Percentiles rank a stretch among this genome's conserved stretches.
These are phyloP conservation scores for Botia kubotai DNA, from an alignment of 2,797 vertebrate genomes.

Conservation along the genomic window DNA sequence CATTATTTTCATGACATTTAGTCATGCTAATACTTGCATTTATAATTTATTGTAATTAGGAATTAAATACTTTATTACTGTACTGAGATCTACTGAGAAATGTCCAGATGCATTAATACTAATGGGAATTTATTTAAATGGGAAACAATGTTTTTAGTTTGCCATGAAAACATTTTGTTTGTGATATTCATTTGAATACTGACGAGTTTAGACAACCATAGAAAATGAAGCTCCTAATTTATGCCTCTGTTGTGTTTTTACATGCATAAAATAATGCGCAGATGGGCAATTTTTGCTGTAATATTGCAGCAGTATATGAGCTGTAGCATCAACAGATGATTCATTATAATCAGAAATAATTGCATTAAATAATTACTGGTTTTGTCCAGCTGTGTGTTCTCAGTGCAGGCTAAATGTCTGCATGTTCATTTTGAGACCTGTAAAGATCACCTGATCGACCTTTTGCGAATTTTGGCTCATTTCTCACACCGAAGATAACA, in stretches of 20 bases:
- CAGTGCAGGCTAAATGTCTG: background rate
- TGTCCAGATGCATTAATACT: background rate
- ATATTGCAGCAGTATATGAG: slow-evolving; percentile 18
- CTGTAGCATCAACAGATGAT: slow-evolving; percentile 28
- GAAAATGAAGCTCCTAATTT: background rate
- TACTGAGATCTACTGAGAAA: background rate
- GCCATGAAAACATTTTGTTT: background rate
- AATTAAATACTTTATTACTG: too few species aligned
- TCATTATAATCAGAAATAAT: slow-evolving; percentile 40
- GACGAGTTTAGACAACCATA: slow-evolving; percentile 2
- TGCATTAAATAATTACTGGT: background rate
- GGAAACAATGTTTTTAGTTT: too few species aligned
- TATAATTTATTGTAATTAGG: background rate
- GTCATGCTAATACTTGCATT: background rate
- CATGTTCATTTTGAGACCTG: slow-evolving; percentile 35
- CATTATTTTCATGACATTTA: background rate
- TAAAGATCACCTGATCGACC: background rate
- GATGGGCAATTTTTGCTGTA: slow-evolving; percentile 19
- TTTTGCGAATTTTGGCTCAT: slow-evolving; percentile 19
- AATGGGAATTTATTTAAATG: background rate
- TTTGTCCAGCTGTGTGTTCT: slow-evolving; percentile 18
- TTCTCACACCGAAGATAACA: slow-evolving; percentile 24
- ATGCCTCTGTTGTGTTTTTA: slow-evolving; percentile 28
- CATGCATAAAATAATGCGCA: background rate
- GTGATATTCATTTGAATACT: background rate